Evolutionary conservation across 2,113 vertebrate species (phyloP).

Genomic region (Centropus bengalensis): DNA sequence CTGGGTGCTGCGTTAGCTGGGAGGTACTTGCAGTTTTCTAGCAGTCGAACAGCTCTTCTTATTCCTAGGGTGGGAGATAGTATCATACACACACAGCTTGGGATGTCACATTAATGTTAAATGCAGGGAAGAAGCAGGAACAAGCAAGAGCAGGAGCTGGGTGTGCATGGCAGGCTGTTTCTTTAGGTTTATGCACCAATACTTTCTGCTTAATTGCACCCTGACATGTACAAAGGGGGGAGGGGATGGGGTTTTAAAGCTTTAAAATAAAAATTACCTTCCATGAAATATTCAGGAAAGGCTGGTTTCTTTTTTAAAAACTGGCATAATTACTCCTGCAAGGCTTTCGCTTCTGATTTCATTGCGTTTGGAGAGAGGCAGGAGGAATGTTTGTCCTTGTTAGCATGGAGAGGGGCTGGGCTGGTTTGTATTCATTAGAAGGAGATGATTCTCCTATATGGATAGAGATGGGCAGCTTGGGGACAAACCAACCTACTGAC

Average conservation of each 20-base stretch:
- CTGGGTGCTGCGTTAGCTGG: neutral
- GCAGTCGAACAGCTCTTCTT: neutral
- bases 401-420: neutral
- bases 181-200: conserved; percentile 13
- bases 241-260: neutral
- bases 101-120: conserved; percentile 43
- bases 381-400: neutral
- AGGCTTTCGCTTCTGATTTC: neutral
- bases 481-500: no score
- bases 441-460: accelerated
- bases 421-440: neutral
- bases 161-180: neutral
- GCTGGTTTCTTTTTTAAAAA: conserved; percentile 10
- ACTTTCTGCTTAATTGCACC: conserved; percentile 63
- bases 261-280: conserved; percentile 27
- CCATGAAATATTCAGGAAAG: conserved; percentile 61
- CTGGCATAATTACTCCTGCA: conserved; percentile 8
- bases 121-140: neutral
- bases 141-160: neutral
- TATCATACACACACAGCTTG: neutral
- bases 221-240: neutral
- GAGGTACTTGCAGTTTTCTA: neutral
- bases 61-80: neutral
- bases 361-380: neutral
- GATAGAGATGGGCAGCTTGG: neutral